Base-by-base conservation (phyloP, 2,113 vertebrate genomes). In the Micronisus gabar region DNA sequence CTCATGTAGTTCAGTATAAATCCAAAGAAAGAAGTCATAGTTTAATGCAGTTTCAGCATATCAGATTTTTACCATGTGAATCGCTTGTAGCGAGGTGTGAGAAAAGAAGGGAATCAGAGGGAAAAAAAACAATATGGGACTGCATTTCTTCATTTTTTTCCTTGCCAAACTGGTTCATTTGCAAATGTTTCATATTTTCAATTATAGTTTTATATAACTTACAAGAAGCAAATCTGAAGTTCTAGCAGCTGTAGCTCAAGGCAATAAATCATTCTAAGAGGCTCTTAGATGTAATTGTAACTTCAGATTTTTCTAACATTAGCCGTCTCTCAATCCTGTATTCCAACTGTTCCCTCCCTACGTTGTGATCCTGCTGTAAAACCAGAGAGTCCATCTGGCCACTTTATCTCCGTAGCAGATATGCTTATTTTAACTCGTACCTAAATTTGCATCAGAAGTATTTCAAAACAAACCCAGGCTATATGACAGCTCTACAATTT, bases 181-280 rank as follows among this genome's bases (percentile, higher is more conserved):
- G 43, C 90, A 96, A 96, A 97, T 81, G 27, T 88, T 95, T 80
- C 78, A 81, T 93, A 76, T 95, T 95, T 95, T 89, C 71, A 94
- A 52, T 96, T 90, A 76, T 73, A 65, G 81, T 96, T 96, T 84
- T 85, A 96, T 59, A 75, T 73, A 97, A 95, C 62, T 95, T 95
- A 78, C 5, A 22, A 67, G 65, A 93, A 86, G 86, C 36, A 97
- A 81, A 95, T 48, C 45, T 92, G 36, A 96, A 95, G 63, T 85
- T 93, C 47, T 88, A 86, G 26, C 53, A 97, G 89, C 85, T 97
- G 67, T 90, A 97, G 59, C 3, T 84, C 40, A 84, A 58, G 74
- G 38, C 56, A 94, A 90, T 86, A 95, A 96, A 96, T 93, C 20
- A 95, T 80, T 85, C n/a, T 78, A 95, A 96, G 56, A 93, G 94